Evolutionary conservation across 1,140 invertebrate genomes (phyloP), one percentile per base, ranked within the genome.

Genomic region (Papilio xuthus): DNA sequence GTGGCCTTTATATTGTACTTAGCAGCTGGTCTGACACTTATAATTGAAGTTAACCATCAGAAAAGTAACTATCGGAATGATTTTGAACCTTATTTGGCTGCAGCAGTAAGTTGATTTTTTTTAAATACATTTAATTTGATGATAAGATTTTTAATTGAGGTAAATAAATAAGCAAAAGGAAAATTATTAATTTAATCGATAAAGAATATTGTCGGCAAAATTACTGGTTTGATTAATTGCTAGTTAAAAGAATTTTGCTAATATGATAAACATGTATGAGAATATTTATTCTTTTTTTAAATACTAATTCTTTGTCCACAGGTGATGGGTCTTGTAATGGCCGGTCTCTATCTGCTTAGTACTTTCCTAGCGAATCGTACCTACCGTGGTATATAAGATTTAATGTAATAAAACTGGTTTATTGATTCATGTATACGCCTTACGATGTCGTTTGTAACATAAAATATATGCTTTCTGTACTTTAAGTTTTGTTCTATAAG

Each of bases 341-440:
- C 96, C 0, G 95, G 91, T 0, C 89, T 97, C 0, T 97, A 97
- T 89, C 93, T 97, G 4, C 83, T 97, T n/a, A 97, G 96, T 85
- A 96, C 96, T 13, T 94, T 97, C 81, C 94, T 97, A 79, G 96
- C 97, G 74, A 94, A 96, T 84, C 95, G 96, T 78, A 95, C 95
- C 13, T 97, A 97, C 91, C 95, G 95, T 87, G 96, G 96, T 41
- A 84, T 92, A 81, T 93, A 89, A 91, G 42, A 26, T 42, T n/a
- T 44, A 20, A 41, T 6, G 8, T 53, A 53, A 26, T 72, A 47
- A 7, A 41, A 71, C 37, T 71, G 18, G 13, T 26, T 4, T 60
- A 10, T 23, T 23, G 10, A 60, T 12, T 67, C 26, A 63, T 63
- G 13, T 60, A 26, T 60, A 60, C 26, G 26, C 60, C 60, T 67